These are phyloP conservation scores for Laticauda laticaudata DNA, from an alignment of 2,113 vertebrate genomes.

Conservation along the genomic window DNA sequence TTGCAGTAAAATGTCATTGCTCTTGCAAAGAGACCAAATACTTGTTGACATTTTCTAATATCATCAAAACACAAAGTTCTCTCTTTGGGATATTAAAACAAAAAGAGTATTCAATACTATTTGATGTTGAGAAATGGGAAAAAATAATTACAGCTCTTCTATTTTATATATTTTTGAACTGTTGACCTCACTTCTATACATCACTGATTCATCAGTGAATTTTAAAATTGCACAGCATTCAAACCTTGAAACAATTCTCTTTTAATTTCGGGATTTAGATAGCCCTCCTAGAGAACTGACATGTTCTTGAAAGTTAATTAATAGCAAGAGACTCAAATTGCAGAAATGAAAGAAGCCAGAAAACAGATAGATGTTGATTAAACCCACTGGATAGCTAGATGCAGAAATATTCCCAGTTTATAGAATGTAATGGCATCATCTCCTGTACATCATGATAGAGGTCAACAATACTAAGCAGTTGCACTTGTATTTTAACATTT, in stretches of 20 bases:
- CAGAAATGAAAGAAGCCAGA: background rate
- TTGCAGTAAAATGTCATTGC: background rate
- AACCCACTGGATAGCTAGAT: background rate
- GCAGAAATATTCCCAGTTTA: background rate
- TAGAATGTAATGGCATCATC: background rate
- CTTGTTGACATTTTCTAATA: background rate
- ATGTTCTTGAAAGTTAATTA: background rate
- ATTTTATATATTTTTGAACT: background rate
- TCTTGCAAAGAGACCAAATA: background rate
- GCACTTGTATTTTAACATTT: background rate
- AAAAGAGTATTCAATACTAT: background rate
- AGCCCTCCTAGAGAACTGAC: background rate
- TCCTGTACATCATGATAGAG: background rate
- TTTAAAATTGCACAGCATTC: background rate
- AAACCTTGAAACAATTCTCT: background rate
- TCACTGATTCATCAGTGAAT: background rate
- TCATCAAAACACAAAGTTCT: background rate
- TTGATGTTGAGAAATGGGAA: background rate
- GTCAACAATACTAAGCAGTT: background rate
- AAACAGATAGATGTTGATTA: background rate
- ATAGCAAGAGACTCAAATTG: background rate
- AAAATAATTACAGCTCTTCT: background rate
- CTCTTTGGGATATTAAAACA: background rate
- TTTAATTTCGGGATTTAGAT: background rate
- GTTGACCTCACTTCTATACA: background rate